Evolutionary conservation across 2,113 vertebrate genomes (phyloP).

Genomic region (Craseonycteris thonglongyai): DNA sequence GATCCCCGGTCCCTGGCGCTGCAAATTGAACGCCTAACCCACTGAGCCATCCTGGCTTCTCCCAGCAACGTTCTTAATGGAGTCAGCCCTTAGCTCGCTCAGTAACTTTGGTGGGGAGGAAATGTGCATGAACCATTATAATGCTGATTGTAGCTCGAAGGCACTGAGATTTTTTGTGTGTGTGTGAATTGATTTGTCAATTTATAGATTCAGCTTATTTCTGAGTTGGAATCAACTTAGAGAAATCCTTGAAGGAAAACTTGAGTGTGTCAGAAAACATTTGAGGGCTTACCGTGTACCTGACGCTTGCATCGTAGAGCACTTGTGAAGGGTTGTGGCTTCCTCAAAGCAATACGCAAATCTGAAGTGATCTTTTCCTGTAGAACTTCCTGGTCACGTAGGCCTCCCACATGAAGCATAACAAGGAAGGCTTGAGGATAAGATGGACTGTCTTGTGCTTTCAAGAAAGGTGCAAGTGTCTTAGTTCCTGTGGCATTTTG

Average conservation of each 20-base stretch:
- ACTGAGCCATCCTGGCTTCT: too few relatives aligned
- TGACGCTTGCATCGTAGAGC: not conserved
- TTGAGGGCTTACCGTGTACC: not conserved
- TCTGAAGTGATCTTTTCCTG: not conserved
- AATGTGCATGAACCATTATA: not conserved
- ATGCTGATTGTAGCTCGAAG: not conserved
- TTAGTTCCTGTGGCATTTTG: not conserved
- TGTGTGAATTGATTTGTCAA: not conserved
- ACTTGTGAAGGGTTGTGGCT: not conserved
- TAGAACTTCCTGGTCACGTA: not conserved
- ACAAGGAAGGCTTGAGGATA: not conserved
- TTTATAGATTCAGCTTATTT: not conserved
- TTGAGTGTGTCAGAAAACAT: not conserved
- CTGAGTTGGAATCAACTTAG: not conserved
- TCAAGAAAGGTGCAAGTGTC: not conserved
- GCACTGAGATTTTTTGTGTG: not conserved
- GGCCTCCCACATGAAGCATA: not conserved
- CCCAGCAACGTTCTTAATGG: not conserved
- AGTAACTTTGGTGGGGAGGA: not conserved
- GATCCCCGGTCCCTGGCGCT: too few relatives aligned
- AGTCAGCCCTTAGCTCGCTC: rapidly evolving
- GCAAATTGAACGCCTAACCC: too few relatives aligned
- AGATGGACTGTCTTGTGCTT: not conserved
- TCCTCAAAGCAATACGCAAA: not conserved
- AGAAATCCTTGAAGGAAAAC: not conserved